Base-by-base conservation (phyloP, 2,888 invertebrate genomes). In the Sarcophaga carnaria region DNA sequence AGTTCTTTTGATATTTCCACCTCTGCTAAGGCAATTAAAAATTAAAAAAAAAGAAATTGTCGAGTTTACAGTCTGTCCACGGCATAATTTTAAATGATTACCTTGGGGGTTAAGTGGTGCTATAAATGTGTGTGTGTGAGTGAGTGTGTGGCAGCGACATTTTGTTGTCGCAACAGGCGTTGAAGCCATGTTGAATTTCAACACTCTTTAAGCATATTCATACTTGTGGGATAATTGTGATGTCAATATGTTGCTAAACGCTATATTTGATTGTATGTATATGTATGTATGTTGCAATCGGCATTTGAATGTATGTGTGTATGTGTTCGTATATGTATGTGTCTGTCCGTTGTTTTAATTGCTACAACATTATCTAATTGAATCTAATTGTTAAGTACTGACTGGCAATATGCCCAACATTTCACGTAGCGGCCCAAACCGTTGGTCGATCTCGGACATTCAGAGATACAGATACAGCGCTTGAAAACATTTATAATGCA, bases 331-430 rank as follows among this genome's bases (percentile, higher is more conserved):
- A 59, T 60, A 20, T 59, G 14, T 71, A 37, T 22, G 25, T 54
- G 60, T 78, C 20, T 20, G 12, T 82, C 5, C 71, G 64, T 64
- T 78, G 83, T 88, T 90, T 88, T 86, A 91, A 91, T 89, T 90
- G 90, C 90, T 88, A 89, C 90, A 90, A 89, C 90, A 91, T 91
- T 90, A 91, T 91, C 89, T 92, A 92, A 91, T 91, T 91, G 91
- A 92, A 91, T 92, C 92, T 92, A 92, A 92, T 92, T 91, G 82
- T 79, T 75, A 80, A 85, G 66, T 66, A 71, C 85, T 83, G 22
- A 66, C 69, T 80, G 37, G 37, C 37, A 37, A 37, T 37, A 80
- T 37, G 77, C 20, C 60, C 25, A 64, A 79, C 60, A 54, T n/a
- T 67, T 27, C 54, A 59, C 49, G 37, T 47, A 69, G 63, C 47